phyloP scores from a whole-genome alignment of 2,797 vertebrate species.

The Threskiornis aethiopicus region DNA sequence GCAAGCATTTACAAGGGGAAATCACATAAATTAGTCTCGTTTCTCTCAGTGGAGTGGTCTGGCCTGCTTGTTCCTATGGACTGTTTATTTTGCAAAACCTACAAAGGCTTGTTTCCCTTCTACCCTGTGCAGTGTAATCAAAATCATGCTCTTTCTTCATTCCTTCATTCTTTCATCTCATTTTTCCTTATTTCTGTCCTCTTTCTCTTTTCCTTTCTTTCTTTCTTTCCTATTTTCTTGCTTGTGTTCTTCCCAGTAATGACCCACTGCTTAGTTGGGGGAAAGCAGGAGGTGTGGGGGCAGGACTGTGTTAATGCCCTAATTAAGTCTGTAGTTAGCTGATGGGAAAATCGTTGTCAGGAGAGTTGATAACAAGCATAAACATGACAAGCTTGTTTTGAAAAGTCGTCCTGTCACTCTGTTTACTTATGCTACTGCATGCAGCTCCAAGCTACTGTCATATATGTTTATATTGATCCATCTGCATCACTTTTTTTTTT shows the following conservation, averaged over 20 bases:
- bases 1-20: neutral
- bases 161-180: neutral
- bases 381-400: conserved; percentile 63
- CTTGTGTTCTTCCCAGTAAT: neutral
- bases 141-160: neutral
- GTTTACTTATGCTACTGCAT: conserved; percentile 60
- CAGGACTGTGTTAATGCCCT: conserved; percentile 5
- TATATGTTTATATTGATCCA: conserved; percentile 57
- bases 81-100: neutral
- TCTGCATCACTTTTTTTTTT: conserved; percentile 29
- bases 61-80: neutral
- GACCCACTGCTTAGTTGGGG: neutral
- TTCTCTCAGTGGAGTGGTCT: neutral
- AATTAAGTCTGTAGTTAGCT: conserved; percentile 50
- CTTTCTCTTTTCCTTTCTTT: neutral
- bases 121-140: neutral
- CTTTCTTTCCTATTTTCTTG: neutral
- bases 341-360: conserved; percentile 65
- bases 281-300: neutral
- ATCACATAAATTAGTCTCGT: neutral
- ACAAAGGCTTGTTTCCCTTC: neutral
- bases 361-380: conserved; percentile 68
- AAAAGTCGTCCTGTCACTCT: conserved; percentile 58
- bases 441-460: conserved; percentile 67
- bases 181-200: neutral